Conservation (phyloP, 35 echinoderm and acorn worm genomes). For the Acanthaster planci region DNA sequence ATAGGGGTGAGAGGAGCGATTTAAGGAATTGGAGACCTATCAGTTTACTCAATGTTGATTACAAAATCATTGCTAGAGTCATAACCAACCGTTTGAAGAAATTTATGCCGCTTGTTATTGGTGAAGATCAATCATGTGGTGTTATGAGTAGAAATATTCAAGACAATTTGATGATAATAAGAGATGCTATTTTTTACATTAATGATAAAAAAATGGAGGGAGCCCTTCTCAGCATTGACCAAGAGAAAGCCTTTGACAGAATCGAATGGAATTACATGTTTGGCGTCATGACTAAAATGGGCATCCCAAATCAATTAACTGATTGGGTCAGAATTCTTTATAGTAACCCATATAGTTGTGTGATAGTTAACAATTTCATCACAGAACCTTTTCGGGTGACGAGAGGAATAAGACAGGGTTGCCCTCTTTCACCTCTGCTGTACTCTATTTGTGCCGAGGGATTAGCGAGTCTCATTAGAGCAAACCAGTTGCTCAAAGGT, state of each 20-base stretch:
- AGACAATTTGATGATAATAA: conserved; percentile 28
- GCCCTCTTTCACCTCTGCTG: conserved; percentile 45
- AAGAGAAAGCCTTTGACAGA: too few species aligned
- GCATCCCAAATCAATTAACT: conserved; percentile 26
- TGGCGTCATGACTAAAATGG: conserved; percentile 3
- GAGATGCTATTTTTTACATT: conserved; percentile 48
- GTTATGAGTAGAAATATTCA: conserved; percentile 3
- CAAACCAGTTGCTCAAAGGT: conserved; percentile 9
- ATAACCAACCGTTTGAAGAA: conserved; percentile 21
- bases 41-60: conserved; percentile 52
- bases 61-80: conserved; percentile 51
- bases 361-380: conserved; percentile 39
- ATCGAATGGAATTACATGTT: conserved; percentile 43
- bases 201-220: too few species aligned
- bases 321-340: conserved; percentile 53
- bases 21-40: conserved; percentile 62
- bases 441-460: conserved; percentile 11
- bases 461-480: not conserved
- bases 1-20: not conserved
- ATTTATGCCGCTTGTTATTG: conserved; percentile 35
- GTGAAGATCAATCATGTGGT: conserved; percentile 29
- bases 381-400: conserved; percentile 25
- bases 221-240: too few species aligned
- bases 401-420: too few species aligned
- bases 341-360: not conserved